Percentiles rank a stretch among this genome's conserved stretches.
Evolutionary conservation across 2,113 vertebrate species (phyloP).

Genomic region (Vicugna pacos): DNA sequence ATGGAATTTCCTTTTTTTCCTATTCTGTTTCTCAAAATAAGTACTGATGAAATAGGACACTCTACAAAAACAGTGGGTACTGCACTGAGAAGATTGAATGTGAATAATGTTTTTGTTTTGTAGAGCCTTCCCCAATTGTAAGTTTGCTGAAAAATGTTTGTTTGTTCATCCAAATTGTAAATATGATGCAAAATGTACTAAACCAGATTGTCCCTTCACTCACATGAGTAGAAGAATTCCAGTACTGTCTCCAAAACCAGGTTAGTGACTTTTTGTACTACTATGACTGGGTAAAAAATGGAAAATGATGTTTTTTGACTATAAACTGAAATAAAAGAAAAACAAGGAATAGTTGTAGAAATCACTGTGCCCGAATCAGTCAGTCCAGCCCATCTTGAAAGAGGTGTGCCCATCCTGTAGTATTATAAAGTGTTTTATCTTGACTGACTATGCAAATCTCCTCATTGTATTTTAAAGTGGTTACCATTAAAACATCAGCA

Average conservation of each 20-base stretch:
- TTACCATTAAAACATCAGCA: not conserved
- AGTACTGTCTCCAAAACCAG: conserved; percentile 86
- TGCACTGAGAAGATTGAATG: not conserved
- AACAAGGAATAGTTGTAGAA: not conserved
- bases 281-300: not conserved
- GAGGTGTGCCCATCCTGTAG: not conserved
- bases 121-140: conserved; percentile 97
- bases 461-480: not conserved
- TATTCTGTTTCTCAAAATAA: conserved; percentile 27
- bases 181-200: conserved; percentile 95
- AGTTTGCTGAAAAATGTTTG: conserved; percentile 97
- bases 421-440: not conserved
- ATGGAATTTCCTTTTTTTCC: not conserved
- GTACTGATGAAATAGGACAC: not conserved
- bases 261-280: conserved; percentile 77
- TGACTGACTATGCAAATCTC: not conserved
- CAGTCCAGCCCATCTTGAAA: not conserved
- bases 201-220: conserved; percentile 97
- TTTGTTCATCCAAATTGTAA: conserved; percentile 99
- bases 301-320: not conserved
- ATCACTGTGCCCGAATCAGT: not conserved
- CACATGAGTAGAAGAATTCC: conserved; percentile 90
- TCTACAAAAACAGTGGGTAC: not conserved
- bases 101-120: conserved; percentile 58
- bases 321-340: not conserved